These are phyloP conservation scores for Danio albolineatus DNA, from an alignment of 2,797 vertebrate genomes.

Conservation along the genomic window DNA sequence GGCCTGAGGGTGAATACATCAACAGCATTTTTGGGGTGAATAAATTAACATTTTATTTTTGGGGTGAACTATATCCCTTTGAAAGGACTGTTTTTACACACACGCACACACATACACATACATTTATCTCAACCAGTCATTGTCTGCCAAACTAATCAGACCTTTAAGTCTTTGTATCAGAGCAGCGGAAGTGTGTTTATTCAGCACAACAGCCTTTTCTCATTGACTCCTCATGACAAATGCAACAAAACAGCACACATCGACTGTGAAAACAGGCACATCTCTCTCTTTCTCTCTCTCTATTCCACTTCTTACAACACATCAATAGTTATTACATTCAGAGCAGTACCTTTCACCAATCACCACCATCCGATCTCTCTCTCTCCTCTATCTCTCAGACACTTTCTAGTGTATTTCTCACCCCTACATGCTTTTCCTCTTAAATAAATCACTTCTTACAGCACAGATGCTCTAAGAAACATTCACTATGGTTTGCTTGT, in stretches of 20 bases:
- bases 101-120: not conserved
- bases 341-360: conserved; percentile 30
- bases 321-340: conserved; percentile 54
- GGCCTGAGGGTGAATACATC: too few species aligned
- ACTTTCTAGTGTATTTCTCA: conserved; percentile 32
- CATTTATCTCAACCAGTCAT: too few species aligned
- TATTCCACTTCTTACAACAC: conserved; percentile 27
- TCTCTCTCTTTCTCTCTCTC: conserved; percentile 25
- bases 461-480: conserved; percentile 64
- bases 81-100: too few species aligned
- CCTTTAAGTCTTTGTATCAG: not conserved
- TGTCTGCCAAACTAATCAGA: not conserved
- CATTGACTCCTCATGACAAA: conserved; percentile 33
- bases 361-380: not conserved
- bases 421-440: conserved; percentile 45
- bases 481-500: conserved; percentile 51
- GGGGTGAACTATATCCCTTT: too few species aligned
- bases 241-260: conserved; percentile 4
- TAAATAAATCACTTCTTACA: conserved; percentile 63
- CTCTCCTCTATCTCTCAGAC: conserved; percentile 48
- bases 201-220: conserved; percentile 20
- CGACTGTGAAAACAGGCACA: not conserved
- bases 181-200: conserved; percentile 9
- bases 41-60: too few species aligned
- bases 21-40: too few species aligned